These are phyloP conservation scores for Trichogramma pretiosum DNA, from an alignment of 1,140 invertebrate species.

Conservation along the genomic window DNA sequence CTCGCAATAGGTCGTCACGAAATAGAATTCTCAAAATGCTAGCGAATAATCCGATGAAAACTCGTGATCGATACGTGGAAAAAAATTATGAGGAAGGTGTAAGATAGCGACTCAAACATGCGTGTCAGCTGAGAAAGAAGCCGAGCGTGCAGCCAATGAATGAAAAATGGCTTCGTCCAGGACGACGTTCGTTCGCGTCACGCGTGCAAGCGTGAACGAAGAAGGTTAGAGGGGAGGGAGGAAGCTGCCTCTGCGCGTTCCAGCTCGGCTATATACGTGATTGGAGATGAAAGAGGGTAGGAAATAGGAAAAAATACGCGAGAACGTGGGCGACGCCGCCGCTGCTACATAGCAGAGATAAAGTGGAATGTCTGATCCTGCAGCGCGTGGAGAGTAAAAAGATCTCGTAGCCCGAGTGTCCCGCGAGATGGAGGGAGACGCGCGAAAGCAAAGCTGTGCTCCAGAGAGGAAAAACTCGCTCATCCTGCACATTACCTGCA, in stretches of 20 bases:
- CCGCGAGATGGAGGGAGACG: no score
- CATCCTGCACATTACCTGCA: not conserved
- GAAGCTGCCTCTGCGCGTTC: no score
- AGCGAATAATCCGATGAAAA: no score
- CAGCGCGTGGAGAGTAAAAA: constrained; percentile 31
- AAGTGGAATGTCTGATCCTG: constrained; percentile 35
- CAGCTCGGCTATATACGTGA: no score
- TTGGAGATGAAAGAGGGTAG: constrained; percentile 20
- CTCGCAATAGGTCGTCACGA: no score
- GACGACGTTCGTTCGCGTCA: constrained; percentile 5
- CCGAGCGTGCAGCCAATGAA: constrained; percentile 16
- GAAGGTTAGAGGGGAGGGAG: constrained; percentile 6
- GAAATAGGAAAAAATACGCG: constrained; percentile 10
- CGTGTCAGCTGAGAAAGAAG: no score
- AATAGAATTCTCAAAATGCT: no score
- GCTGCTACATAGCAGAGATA: constrained; percentile 34
- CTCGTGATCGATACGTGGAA: no score
- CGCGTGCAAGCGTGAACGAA: constrained; percentile 10
- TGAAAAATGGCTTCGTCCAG: constrained; percentile 23
- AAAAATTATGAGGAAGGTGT: no score
- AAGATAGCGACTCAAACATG: no score
- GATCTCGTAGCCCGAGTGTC: constrained; percentile 18
- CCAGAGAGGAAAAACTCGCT: no score
- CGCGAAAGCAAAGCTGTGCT: not conserved
- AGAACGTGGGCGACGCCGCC: constrained; percentile 19